phyloP scores from a whole-genome alignment of 2,113 vertebrate species.

The Hemicordylus capensis region DNA sequence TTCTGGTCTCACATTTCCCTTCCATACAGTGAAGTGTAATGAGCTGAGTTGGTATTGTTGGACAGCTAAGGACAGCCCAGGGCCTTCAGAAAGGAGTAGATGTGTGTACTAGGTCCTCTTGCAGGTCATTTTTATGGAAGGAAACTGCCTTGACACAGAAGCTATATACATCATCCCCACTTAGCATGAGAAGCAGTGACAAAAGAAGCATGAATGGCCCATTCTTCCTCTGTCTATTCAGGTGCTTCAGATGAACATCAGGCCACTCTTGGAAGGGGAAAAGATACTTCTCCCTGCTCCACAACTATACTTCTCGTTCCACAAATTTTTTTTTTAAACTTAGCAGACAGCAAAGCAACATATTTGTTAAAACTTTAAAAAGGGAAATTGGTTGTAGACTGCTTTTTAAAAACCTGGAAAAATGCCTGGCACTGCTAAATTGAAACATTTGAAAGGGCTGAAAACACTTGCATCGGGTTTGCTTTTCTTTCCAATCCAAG shows the following conservation, averaged over 20 bases:
- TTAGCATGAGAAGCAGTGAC: not conserved
- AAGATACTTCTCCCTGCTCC: not conserved
- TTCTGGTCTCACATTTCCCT: no score
- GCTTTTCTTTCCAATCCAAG: constrained; percentile 47
- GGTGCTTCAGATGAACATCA: not conserved
- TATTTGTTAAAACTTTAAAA: not conserved
- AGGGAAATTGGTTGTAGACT: not conserved
- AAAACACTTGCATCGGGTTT: constrained; percentile 27
- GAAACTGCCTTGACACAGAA: not conserved
- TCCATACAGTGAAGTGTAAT: no score
- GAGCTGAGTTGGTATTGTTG: no score
- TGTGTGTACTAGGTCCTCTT: no score
- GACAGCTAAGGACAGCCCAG: no score
- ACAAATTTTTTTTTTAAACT: not conserved
- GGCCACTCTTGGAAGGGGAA: no score
- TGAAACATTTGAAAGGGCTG: constrained; percentile 6
- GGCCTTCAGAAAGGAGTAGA: no score
- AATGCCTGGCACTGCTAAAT: constrained; percentile 35
- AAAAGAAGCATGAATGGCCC: not conserved
- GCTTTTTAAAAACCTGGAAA: constrained; percentile 11
- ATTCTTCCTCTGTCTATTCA: not conserved
- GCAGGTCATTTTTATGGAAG: not conserved
- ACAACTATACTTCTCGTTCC: no score
- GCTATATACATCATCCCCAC: not conserved
- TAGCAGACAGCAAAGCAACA: not conserved